A percentile compares a stretch with the other conserved stretches of the same genome.
Evolutionary conservation across 2,797 vertebrate genomes (phyloP).

Genomic region (Fratercula arctica): DNA sequence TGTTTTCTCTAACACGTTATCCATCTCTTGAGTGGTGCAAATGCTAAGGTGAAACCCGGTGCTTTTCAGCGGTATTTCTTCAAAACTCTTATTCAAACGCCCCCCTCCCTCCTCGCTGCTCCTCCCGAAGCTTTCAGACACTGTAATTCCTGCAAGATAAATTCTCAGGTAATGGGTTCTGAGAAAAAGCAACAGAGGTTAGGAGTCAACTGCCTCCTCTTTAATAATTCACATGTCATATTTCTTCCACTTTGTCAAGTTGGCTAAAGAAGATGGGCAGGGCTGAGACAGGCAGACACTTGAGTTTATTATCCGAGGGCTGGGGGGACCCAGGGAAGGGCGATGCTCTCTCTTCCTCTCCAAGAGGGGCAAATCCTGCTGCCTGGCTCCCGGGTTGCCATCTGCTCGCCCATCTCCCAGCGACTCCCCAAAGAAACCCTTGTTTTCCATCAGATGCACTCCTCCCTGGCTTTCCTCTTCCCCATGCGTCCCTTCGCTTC

Average conservation of each 20-base stretch:
- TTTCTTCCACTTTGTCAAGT: conserved; percentile 77
- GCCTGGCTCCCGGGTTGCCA: background rate
- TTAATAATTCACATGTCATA: conserved; percentile 81
- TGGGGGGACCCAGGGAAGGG: background rate
- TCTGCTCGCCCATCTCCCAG: background rate
- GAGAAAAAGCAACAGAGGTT: conserved; percentile 72
- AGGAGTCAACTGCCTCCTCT: conserved; percentile 80
- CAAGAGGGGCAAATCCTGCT: background rate
- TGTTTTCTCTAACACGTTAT: conserved; percentile 55
- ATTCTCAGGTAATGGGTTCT: conserved; percentile 78
- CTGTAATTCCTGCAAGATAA: conserved; percentile 73
- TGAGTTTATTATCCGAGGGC: conserved; percentile 61
- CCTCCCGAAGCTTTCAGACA: conserved; percentile 34
- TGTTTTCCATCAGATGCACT: background rate
- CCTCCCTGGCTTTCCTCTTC: background rate
- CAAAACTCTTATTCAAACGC: conserved; percentile 32
- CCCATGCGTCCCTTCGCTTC: background rate
- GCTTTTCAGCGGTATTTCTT: conserved; percentile 50
- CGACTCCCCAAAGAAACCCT: background rate
- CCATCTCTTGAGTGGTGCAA: conserved; percentile 45
- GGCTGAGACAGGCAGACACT: conserved; percentile 48
- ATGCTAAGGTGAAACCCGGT: conserved; percentile 36
- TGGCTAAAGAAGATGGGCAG: conserved; percentile 75
- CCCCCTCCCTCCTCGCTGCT: background rate
- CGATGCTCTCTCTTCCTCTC: background rate